These are phyloP conservation scores for Linurgus olivaceus DNA, from an alignment of 2,797 vertebrate genomes.

Conservation along the genomic window DNA sequence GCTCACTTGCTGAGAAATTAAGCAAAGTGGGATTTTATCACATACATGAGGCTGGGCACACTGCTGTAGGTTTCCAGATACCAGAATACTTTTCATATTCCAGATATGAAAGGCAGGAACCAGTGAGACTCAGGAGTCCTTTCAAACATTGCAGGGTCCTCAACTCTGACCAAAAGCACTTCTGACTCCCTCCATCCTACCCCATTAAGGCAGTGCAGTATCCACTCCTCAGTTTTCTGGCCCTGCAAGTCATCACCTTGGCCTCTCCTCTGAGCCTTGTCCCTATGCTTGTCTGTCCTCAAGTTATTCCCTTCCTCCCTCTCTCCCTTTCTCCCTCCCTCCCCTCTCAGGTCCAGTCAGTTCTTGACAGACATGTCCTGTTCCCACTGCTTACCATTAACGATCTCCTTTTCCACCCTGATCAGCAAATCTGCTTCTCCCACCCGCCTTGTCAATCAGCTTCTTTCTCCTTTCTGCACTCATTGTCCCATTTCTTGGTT, in stretches of 20 bases:
- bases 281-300: not conserved
- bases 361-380: not conserved
- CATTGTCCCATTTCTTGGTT: not conserved
- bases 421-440: not conserved
- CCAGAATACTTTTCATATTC: too few species aligned
- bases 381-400: not conserved
- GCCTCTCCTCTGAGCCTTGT: not conserved
- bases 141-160: not conserved
- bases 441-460: not conserved
- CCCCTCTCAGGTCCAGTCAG: not conserved
- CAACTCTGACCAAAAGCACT: not conserved
- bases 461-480: not conserved
- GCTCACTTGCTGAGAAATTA: not conserved
- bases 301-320: not conserved
- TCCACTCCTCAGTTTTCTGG: not conserved
- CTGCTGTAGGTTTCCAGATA: not conserved
- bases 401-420: not conserved
- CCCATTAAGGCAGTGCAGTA: not conserved
- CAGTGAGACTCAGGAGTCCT: not conserved
- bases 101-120: not conserved
- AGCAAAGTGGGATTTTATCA: not conserved
- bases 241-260: not conserved
- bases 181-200: not conserved
- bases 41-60: rapidly evolving
- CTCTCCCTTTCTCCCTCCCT: not conserved